Conservation (phyloP, 2,113 vertebrate genomes). For the Nyctereutes procyonoides region DNA sequence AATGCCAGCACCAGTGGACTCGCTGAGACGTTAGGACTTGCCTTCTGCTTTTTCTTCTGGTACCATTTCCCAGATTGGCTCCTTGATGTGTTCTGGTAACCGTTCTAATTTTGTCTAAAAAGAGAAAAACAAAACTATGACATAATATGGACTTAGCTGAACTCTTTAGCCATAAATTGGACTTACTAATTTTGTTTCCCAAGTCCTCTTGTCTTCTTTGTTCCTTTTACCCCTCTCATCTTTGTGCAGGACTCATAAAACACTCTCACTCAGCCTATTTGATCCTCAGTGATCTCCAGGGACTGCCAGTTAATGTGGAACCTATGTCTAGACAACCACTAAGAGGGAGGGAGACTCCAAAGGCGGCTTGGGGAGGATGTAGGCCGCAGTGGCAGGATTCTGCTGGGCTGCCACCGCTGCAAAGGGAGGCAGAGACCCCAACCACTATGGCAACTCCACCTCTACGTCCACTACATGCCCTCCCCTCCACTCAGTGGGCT, state of each 20-base stretch:
- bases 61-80: slow-evolving; percentile 92
- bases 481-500: not conserved
- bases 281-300: not conserved
- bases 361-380: not conserved
- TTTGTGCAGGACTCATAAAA: not conserved
- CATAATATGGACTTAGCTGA: not conserved
- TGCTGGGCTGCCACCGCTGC: not conserved
- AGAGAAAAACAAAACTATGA: slow-evolving; percentile 54
- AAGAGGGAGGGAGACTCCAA: not conserved
- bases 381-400: not conserved
- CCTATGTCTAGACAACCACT: not conserved
- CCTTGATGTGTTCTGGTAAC: slow-evolving; percentile 94
- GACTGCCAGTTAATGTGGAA: too few species aligned
- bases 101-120: slow-evolving; percentile 92
- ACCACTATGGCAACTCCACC: too few species aligned
- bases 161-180: not conserved
- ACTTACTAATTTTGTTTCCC: not conserved
- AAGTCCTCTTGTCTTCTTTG: not conserved
- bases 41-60: slow-evolving; percentile 80
- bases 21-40: slow-evolving; percentile 61
- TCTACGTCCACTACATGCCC: not conserved
- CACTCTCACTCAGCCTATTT: not conserved
- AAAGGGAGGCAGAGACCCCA: not conserved
- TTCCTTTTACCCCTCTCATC: not conserved
- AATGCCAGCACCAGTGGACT: not conserved